Evolutionary conservation across 2,113 vertebrate species (phyloP).

Genomic region (Megalops atlanticus): DNA sequence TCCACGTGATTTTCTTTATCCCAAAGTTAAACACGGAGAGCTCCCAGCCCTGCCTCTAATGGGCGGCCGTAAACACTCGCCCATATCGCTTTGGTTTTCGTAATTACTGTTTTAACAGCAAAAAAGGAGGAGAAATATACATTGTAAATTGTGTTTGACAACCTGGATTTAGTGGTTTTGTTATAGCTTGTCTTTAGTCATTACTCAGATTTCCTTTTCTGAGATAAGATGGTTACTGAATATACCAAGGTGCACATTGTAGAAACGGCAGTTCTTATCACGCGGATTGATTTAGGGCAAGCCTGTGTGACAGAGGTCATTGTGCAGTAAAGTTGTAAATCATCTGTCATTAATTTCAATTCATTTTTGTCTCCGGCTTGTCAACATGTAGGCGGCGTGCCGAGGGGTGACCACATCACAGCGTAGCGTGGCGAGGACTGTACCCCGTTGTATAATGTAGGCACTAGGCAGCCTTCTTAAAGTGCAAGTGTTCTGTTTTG

Average conservation of each 20-base stretch:
- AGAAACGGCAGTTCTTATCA: slow-evolving; percentile 76
- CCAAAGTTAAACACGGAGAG: slow-evolving; percentile 63
- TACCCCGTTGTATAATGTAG: neutral
- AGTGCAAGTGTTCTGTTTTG: neutral
- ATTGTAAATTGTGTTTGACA: slow-evolving; percentile 99
- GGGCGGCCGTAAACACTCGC: slow-evolving; percentile 78
- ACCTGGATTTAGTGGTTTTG: slow-evolving; percentile 86
- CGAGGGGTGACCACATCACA: neutral
- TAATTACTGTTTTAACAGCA: slow-evolving; percentile 86
- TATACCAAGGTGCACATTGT: slow-evolving; percentile 73
- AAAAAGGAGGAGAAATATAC: slow-evolving; percentile 74
- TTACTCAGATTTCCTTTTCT: slow-evolving; percentile 87
- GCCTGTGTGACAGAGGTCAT: slow-evolving; percentile 79
- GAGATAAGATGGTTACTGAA: slow-evolving; percentile 80
- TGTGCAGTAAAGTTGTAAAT: slow-evolving; percentile 71
- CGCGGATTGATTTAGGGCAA: slow-evolving; percentile 83
- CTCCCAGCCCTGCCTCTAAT: slow-evolving; percentile 65
- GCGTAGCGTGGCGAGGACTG: too few species aligned
- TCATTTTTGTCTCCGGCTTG: neutral
- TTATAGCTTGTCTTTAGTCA: slow-evolving; percentile 92
- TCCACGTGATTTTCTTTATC: slow-evolving; percentile 72
- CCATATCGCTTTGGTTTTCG: slow-evolving; percentile 79
- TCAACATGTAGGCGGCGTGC: neutral
- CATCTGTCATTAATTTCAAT: neutral
- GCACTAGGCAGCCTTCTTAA: neutral